phyloP scores from a whole-genome alignment of 2,797 vertebrate species.

The Microcaecilia unicolor region DNA sequence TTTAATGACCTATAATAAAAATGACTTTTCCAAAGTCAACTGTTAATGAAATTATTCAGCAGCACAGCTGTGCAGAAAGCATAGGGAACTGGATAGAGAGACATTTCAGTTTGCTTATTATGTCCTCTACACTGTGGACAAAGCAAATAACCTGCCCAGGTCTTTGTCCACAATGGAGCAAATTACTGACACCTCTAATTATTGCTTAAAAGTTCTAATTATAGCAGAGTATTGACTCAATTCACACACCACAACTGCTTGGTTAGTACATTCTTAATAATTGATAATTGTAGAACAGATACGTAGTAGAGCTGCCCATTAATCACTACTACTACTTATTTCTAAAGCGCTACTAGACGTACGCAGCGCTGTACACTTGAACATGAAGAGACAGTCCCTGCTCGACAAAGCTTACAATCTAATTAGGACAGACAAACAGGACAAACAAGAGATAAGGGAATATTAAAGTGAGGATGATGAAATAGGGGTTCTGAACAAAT shows the following conservation, averaged over 20 bases:
- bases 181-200: constrained; percentile 34
- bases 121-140: constrained; percentile 28
- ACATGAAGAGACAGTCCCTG: too few species aligned
- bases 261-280: neutral
- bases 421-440: too few species aligned
- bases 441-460: too few species aligned
- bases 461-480: too few species aligned
- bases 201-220: constrained; percentile 29
- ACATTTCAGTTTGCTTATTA: constrained; percentile 30
- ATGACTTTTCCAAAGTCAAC: constrained; percentile 35
- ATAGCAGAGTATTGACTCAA: constrained; percentile 18
- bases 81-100: neutral
- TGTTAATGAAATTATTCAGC: constrained; percentile 35
- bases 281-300: neutral
- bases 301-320: too few species aligned
- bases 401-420: too few species aligned
- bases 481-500: too few species aligned
- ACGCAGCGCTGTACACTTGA: too few species aligned
- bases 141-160: constrained; percentile 37
- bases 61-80: constrained; percentile 29
- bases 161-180: constrained; percentile 29
- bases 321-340: too few species aligned
- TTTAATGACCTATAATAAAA: constrained; percentile 30
- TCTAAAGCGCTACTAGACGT: too few species aligned
- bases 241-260: constrained; percentile 13